phyloP scores from a whole-genome alignment of 2,888 invertebrate genomes.

The Leptopterna dolabrata region DNA sequence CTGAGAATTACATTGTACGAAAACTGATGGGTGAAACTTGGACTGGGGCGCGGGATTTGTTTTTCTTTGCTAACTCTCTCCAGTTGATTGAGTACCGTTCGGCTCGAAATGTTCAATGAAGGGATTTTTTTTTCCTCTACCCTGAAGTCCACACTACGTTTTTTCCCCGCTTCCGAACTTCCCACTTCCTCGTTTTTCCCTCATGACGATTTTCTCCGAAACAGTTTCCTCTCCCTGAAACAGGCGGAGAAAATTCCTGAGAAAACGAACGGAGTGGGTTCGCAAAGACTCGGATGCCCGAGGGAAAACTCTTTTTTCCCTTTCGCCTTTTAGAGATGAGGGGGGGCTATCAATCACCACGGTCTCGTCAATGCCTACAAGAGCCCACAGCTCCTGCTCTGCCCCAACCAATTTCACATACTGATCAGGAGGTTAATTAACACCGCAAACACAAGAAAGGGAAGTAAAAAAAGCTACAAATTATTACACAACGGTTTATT shows the following conservation, averaged over 20 bases:
- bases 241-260: background rate
- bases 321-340: background rate
- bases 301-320: background rate
- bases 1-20: background rate
- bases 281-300: background rate
- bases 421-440: background rate
- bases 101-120: slow-evolving; percentile 27
- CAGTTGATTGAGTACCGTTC: slow-evolving; percentile 24
- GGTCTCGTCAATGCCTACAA: background rate
- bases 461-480: background rate
- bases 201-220: background rate
- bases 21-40: background rate
- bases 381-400: background rate
- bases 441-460: background rate
- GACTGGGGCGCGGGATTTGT: background rate
- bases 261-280: background rate
- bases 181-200: background rate
- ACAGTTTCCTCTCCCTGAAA: background rate
- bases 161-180: background rate
- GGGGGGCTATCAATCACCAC: background rate
- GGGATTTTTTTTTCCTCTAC: slow-evolving; percentile 8
- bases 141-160: background rate
- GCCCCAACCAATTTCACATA: background rate
- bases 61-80: slow-evolving; percentile 1
- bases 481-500: background rate